A percentile compares a stretch with the other conserved stretches of the same genome.
phyloP scores from a whole-genome alignment of 2,113 vertebrate species.

The Aviceda subcristata region DNA sequence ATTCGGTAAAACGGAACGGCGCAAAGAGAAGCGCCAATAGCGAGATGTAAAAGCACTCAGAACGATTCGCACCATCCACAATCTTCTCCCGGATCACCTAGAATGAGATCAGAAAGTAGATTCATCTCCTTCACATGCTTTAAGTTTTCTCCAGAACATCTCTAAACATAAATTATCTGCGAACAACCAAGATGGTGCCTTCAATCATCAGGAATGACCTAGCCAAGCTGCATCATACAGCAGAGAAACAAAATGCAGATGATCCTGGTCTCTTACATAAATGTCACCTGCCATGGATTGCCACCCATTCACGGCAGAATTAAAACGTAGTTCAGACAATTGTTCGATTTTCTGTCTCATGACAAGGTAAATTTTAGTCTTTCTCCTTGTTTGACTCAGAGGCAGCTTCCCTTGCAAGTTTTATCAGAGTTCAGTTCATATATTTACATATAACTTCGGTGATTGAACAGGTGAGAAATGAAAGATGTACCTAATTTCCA shows the following conservation, averaged over 20 bases:
- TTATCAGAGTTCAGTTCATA: not conserved
- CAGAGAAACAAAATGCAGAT: not conserved
- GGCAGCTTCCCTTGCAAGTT: not conserved
- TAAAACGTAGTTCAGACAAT: not conserved
- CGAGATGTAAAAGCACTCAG: not conserved
- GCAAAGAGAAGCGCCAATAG: not conserved
- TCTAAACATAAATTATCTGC: not conserved
- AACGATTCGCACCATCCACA: not conserved
- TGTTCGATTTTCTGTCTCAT: not conserved
- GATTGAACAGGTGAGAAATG: not conserved
- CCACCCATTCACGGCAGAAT: not conserved
- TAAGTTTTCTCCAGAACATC: not conserved
- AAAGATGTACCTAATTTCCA: not conserved
- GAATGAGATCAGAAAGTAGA: not conserved
- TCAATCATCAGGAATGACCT: not conserved
- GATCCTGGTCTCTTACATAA: not conserved
- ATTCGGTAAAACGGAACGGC: not conserved
- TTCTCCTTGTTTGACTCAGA: not conserved
- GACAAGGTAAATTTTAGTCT: not conserved
- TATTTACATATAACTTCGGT: not conserved
- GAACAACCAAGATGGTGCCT: not conserved
- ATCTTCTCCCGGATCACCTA: not conserved
- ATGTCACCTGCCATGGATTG: not conserved
- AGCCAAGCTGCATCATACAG: not conserved
- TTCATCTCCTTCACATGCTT: not conserved